phyloP scores from a whole-genome alignment of 2,888 invertebrate genomes.

The Trachelus stipa region DNA sequence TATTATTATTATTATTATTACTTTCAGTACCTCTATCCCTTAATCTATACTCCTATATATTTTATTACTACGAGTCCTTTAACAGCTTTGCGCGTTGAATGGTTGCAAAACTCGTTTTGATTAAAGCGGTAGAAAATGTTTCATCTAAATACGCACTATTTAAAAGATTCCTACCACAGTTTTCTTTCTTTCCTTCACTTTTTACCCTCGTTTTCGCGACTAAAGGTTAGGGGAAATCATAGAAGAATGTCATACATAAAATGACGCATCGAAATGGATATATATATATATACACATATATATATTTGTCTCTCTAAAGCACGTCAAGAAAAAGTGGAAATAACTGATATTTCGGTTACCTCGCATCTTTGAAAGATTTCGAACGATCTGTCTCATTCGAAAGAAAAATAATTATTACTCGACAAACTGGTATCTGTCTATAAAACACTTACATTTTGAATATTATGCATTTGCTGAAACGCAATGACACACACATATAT shows the following conservation, averaged over 20 bases:
- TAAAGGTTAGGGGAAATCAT: background rate
- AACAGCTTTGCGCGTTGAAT: background rate
- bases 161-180: background rate
- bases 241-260: too few species aligned
- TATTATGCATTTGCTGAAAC: background rate
- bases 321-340: background rate
- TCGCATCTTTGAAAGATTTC: background rate
- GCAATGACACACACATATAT: background rate
- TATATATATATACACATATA: too few species aligned
- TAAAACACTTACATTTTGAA: background rate
- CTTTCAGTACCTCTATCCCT: background rate
- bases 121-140: background rate
- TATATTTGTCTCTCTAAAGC: background rate
- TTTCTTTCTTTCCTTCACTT: background rate
- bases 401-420: background rate
- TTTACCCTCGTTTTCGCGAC: background rate
- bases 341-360: background rate
- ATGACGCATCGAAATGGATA: too few species aligned
- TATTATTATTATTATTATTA: background rate
- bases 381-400: background rate
- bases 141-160: background rate
- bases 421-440: background rate
- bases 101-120: background rate
- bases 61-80: background rate
- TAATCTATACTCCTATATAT: too few species aligned